Percentiles rank a stretch among this genome's conserved stretches.
Evolutionary conservation across 64 coral and sea anemone genomes (phyloP).

Genomic region (Platygyra sinensis): DNA sequence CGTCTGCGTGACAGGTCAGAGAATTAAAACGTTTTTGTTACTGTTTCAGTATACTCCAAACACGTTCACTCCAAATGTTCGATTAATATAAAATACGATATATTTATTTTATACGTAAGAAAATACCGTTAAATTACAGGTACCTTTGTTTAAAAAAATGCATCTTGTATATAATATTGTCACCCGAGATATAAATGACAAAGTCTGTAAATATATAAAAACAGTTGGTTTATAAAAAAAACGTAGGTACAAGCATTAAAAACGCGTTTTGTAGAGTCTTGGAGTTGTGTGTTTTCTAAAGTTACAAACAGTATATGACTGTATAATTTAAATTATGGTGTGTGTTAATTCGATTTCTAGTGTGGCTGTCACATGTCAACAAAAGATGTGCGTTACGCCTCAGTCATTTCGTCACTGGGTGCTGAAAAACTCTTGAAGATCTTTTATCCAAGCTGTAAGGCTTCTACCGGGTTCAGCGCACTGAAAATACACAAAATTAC

Average conservation of each 20-base stretch:
- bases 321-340: no score
- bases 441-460: conserved; percentile 3
- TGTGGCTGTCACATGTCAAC: no score
- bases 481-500: conserved; percentile 11
- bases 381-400: no score
- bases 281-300: no score
- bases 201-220: conserved; percentile 31
- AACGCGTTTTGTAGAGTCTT: background rate
- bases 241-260: background rate
- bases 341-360: no score
- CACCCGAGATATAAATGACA: conserved; percentile 17
- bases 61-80: background rate
- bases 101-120: conserved; percentile 39
- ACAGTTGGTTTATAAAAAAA: background rate
- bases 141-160: background rate
- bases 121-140: conserved; percentile 23
- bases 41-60: background rate
- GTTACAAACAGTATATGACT: no score
- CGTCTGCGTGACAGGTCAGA: background rate
- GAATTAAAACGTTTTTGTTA: background rate
- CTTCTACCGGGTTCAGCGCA: background rate
- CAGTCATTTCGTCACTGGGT: background rate
- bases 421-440: conserved; percentile 22
- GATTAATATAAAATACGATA: conserved; percentile 45
- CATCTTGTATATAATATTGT: conserved; percentile 42